phyloP scores from a whole-genome alignment of 2,888 invertebrate species.

The Odontothrips loti region DNA sequence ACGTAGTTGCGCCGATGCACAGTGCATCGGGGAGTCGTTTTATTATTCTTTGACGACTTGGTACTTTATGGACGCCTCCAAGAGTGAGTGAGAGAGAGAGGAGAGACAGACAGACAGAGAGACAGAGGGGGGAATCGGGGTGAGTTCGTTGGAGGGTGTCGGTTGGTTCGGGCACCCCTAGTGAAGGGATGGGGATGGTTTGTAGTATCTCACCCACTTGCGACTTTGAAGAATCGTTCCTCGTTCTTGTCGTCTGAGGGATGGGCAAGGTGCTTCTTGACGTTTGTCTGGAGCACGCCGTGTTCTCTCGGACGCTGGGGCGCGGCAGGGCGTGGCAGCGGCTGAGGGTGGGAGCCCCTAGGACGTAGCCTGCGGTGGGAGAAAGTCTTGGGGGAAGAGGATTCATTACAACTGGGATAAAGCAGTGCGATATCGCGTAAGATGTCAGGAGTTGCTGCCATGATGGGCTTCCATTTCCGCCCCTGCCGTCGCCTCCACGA shows the following conservation, averaged over 20 bases:
- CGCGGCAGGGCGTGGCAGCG: background rate
- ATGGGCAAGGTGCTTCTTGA: background rate
- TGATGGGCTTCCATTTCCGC: slow-evolving; percentile 1
- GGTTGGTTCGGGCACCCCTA: too few species aligned
- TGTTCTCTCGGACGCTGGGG: too few species aligned
- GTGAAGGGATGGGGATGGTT: background rate
- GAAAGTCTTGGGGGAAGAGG: background rate
- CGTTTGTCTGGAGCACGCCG: background rate
- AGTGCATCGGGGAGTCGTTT: background rate
- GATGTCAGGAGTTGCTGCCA: background rate
- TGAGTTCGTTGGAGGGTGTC: too few species aligned
- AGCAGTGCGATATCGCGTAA: background rate
- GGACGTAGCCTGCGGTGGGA: background rate
- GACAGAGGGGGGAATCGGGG: too few species aligned
- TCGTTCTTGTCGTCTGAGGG: slow-evolving; percentile 2
- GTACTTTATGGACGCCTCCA: background rate
- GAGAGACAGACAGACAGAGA: background rate
- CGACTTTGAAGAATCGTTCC: slow-evolving; percentile 5
- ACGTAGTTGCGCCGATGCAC: too few species aligned
- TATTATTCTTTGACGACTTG: slow-evolving; percentile 11
- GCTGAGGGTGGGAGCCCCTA: background rate
- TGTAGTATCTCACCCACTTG: slow-evolving; percentile 5
- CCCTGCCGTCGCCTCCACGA: background rate
- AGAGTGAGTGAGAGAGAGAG: background rate
- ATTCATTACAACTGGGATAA: background rate